These are phyloP conservation scores for Tokudaia muenninki DNA, from an alignment of 2,797 vertebrate genomes.

Conservation along the genomic window DNA sequence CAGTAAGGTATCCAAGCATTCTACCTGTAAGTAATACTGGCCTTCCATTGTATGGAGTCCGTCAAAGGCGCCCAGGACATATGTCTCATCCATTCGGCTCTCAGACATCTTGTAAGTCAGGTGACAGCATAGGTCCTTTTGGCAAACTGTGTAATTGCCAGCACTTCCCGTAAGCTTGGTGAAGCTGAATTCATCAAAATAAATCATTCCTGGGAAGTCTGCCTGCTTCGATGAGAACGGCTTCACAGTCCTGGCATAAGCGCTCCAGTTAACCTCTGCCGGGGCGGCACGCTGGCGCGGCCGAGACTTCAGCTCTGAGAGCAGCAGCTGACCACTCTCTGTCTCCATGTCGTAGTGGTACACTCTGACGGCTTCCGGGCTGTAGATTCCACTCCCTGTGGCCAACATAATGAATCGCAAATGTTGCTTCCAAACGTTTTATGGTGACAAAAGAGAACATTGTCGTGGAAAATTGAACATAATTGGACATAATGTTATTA, in stretches of 20 bases:
- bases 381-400: slow-evolving; percentile 87
- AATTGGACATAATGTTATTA: not conserved
- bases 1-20: not conserved
- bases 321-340: slow-evolving; percentile 82
- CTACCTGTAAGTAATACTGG: slow-evolving; percentile 88
- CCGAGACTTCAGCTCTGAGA: slow-evolving; percentile 82
- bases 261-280: slow-evolving; percentile 80
- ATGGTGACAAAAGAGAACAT: not conserved
- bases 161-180: slow-evolving; percentile 74
- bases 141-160: slow-evolving; percentile 83
- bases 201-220: slow-evolving; percentile 82
- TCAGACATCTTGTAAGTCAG: slow-evolving; percentile 83
- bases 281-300: slow-evolving; percentile 74
- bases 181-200: slow-evolving; percentile 85
- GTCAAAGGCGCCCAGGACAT: slow-evolving; percentile 86
- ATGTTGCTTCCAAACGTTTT: not conserved
- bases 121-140: slow-evolving; percentile 88
- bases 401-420: not conserved
- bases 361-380: slow-evolving; percentile 76
- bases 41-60: slow-evolving; percentile 86
- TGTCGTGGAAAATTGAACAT: not conserved
- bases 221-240: not conserved
- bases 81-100: slow-evolving; percentile 82
- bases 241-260: slow-evolving; percentile 69
- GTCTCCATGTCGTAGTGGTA: slow-evolving; percentile 86